These are phyloP conservation scores for Andrena dorsata DNA, from an alignment of 2,888 invertebrate genomes.

Conservation along the genomic window DNA sequence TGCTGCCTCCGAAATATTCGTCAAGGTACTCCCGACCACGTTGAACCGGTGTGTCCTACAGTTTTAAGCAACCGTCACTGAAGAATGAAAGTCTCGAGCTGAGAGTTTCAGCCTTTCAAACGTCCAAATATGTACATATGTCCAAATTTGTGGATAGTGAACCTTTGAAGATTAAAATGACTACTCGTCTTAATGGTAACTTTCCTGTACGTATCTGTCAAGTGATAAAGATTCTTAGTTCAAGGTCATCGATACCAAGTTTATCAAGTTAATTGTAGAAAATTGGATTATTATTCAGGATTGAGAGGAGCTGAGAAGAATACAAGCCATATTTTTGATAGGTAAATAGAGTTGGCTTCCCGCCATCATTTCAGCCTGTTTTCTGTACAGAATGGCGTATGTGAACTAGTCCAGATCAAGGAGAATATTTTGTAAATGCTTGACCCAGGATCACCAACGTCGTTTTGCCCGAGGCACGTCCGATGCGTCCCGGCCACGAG, in stretches of 20 bases:
- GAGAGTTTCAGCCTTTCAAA: background rate
- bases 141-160: background rate
- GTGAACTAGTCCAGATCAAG: background rate
- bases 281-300: background rate
- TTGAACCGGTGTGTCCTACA: background rate
- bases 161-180: background rate
- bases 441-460: slow-evolving; percentile 81
- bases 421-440: slow-evolving; percentile 73
- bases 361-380: background rate
- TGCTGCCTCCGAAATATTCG: slow-evolving; percentile 45
- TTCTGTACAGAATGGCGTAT: background rate
- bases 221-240: background rate
- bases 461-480: slow-evolving; percentile 79
- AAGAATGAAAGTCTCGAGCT: background rate
- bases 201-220: background rate
- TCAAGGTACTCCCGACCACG: slow-evolving; percentile 23
- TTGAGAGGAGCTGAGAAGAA: background rate
- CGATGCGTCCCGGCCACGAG: slow-evolving; percentile 76
- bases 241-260: background rate
- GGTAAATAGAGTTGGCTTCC: background rate
- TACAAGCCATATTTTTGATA: background rate
- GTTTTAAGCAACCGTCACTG: background rate
- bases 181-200: background rate
- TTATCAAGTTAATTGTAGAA: background rate
- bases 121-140: background rate